These are phyloP conservation scores for Spodoptera frugiperda DNA, from an alignment of 1,140 invertebrate species.

Conservation along the genomic window DNA sequence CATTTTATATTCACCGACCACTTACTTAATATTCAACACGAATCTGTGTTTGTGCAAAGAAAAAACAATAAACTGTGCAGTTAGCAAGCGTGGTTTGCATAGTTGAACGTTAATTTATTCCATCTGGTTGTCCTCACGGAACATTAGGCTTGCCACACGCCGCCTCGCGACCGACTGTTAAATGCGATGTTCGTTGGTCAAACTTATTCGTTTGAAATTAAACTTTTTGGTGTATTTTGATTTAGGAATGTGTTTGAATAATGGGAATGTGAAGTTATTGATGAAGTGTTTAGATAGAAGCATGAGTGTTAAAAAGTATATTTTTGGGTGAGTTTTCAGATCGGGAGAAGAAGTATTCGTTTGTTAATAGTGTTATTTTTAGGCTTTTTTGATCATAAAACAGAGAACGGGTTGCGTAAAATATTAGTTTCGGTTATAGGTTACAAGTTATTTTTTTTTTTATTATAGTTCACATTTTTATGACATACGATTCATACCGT, in stretches of 20 bases:
- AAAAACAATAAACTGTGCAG: slow-evolving; percentile 30
- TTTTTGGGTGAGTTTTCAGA: not conserved
- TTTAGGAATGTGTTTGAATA: not conserved
- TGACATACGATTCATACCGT: no score
- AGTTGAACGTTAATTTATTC: slow-evolving; percentile 62
- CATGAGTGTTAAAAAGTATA: no score
- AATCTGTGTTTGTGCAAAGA: not conserved
- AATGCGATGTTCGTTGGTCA: slow-evolving; percentile 1
- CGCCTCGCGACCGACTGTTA: not conserved
- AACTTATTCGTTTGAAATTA: not conserved
- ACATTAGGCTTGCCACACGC: slow-evolving; percentile 53
- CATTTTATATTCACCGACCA: not conserved
- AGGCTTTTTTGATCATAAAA: no score
- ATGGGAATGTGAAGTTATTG: not conserved
- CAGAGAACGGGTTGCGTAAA: no score
- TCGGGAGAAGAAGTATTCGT: no score
- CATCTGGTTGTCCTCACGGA: slow-evolving; percentile 53
- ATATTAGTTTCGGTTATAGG: no score
- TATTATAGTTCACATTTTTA: not conserved
- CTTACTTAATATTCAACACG: not conserved
- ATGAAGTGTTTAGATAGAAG: no score
- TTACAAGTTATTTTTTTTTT: not conserved
- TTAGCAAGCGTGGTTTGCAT: slow-evolving; percentile 42
- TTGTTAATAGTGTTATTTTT: no score
- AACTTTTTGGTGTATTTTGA: not conserved